These are phyloP conservation scores for Zalophus californianus DNA, from an alignment of 2,797 vertebrate species.

Conservation along the genomic window DNA sequence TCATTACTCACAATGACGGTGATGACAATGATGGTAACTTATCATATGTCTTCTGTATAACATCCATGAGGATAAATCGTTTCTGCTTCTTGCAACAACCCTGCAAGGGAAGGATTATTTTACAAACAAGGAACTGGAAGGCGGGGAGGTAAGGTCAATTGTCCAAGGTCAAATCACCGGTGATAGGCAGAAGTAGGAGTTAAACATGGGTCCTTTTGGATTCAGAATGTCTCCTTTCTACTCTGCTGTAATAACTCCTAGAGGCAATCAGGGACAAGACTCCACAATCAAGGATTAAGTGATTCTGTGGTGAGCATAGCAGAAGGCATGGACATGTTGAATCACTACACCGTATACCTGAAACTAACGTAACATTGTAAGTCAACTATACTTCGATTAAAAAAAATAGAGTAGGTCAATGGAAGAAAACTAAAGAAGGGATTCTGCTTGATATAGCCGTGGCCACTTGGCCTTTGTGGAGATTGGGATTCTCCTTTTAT, in stretches of 20 bases:
- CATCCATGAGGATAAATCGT: not conserved
- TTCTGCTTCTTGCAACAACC: not conserved
- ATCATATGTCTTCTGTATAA: not conserved
- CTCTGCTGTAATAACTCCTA: not conserved
- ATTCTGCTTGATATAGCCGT: not conserved
- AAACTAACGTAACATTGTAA: not conserved
- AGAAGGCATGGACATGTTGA: not conserved
- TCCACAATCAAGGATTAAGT: not conserved
- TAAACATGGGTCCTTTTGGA: not conserved
- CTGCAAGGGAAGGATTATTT: not conserved
- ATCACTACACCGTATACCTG: not conserved
- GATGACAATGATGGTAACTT: not conserved
- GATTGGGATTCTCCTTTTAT: not conserved
- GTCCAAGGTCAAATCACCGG: not conserved
- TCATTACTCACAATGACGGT: accelerated
- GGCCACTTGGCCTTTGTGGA: not conserved
- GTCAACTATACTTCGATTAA: not conserved
- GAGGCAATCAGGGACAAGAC: not conserved
- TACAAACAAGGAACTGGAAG: not conserved
- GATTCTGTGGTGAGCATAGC: not conserved
- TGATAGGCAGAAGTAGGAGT: not conserved
- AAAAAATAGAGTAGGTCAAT: not conserved
- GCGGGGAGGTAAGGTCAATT: not conserved
- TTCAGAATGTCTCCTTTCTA: not conserved
- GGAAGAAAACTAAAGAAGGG: not conserved